phyloP scores from a whole-genome alignment of 2,797 vertebrate genomes.

The Ataeniobius toweri region DNA sequence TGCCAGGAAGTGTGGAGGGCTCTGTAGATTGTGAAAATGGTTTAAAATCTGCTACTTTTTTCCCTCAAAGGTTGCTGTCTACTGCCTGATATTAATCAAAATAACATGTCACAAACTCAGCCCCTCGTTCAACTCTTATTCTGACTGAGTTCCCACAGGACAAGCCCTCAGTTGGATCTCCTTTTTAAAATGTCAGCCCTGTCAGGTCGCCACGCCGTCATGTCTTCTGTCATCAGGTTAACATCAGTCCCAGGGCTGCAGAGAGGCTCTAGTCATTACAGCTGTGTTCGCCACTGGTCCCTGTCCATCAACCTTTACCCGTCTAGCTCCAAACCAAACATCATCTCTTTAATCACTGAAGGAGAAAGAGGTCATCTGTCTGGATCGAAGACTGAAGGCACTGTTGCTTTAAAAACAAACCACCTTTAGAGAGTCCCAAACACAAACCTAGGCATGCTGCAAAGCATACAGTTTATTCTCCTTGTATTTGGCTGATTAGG shows the following conservation, averaged over 20 bases:
- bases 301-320: conserved; percentile 36
- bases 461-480: conserved; percentile 17
- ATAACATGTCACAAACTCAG: conserved; percentile 33
- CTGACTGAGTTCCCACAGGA: conserved; percentile 42
- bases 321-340: conserved; percentile 17
- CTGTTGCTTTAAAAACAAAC: conserved; percentile 10
- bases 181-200: conserved; percentile 63
- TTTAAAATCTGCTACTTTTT: conserved; percentile 14
- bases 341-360: conserved; percentile 24
- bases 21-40: not conserved
- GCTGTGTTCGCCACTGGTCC: not conserved
- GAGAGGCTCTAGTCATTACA: conserved; percentile 33
- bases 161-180: conserved; percentile 33
- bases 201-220: conserved; percentile 42
- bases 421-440: conserved; percentile 1
- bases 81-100: conserved; percentile 36
- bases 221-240: conserved; percentile 49
- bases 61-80: conserved; percentile 8
- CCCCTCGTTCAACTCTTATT: conserved; percentile 19
- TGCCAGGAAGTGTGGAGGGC: not conserved
- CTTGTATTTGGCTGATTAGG: conserved; percentile 39
- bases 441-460: conserved; percentile 8
- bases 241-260: conserved; percentile 23
- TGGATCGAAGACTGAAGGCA: conserved; percentile 9
- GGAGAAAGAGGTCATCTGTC: conserved; percentile 37